Evolutionary conservation across 2,113 vertebrate species (phyloP), one percentile per base, ranked within the genome.

Genomic region (Pterocles gutturalis): DNA sequence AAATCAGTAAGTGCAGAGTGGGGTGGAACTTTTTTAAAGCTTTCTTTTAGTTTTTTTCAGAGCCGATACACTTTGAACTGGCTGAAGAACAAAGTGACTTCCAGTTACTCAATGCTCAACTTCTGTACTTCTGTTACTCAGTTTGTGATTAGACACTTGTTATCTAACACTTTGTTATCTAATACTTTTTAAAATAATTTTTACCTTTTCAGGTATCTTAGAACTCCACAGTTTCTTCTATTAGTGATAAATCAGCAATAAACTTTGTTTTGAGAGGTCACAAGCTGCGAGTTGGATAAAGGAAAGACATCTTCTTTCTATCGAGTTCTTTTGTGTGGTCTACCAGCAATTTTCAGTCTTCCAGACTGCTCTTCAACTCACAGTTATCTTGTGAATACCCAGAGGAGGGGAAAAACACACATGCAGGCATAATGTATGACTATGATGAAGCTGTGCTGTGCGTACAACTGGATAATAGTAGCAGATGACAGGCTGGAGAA

Each of bases 41-140:
- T 94, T 93, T 88, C 48, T 77, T 96, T 94, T 61, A 33, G 5
- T 77, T 87, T 93, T 97, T 85, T 94, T 81, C 46, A 91, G 70
- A 91, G 46, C 13, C 81, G 36, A 90, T 79, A 60, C 80, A 91
- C 58, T 80, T 24, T 66, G 48, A 84, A 46, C 10, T 57, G 53
- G 31, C 80, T 87, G 69, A 94, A 94, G 79, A 87, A 64, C 26
- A 73, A 96, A 95, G n/a, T 85, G 55, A 92, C 25, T 95, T 89
- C 62, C 36, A 45, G 26, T 91, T 92, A 93, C 95, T 96, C 64
- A 92, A 1, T 26, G 72, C 21, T 93, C 94, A 94, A 69, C 64
- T 93, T 97, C 81, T 86, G 55, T 89, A 55, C 33, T 94, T 67
- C 29, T 36, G 4, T 66, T 72, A 73, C 4, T 92, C 46, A 71